Conservation (phyloP, 1,140 invertebrate genomes). For the Coenobita brevimanus region DNA sequence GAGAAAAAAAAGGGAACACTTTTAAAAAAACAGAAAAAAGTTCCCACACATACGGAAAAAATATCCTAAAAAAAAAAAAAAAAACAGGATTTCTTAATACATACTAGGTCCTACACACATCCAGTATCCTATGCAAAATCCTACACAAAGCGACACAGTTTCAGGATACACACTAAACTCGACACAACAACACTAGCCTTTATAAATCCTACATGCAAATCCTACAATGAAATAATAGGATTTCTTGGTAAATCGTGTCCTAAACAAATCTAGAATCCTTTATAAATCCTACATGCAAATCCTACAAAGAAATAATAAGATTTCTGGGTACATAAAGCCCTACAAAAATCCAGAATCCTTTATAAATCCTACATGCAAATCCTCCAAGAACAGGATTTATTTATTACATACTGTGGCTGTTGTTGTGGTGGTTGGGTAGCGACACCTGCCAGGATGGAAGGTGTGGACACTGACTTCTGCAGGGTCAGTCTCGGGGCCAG, state of each 20-base stretch:
- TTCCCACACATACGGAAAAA: not conserved
- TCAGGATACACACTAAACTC: too few species aligned
- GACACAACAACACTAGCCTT: too few species aligned
- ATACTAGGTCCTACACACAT: not conserved
- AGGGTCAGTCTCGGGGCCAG: constrained; percentile 47
- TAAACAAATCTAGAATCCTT: not conserved
- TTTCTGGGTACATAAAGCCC: not conserved
- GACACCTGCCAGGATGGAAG: constrained; percentile 53
- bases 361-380: not conserved
- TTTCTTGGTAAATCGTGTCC: not conserved
- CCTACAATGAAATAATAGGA: too few species aligned
- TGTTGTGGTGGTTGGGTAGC: constrained; percentile 36
- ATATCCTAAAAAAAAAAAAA: not conserved
- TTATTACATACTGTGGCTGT: constrained; percentile 51
- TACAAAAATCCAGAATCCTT: not conserved
- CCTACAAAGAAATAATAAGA: too few species aligned
- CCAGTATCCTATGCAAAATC: too few species aligned
- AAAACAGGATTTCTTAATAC: too few species aligned
- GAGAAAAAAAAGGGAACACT: constrained; percentile 7
- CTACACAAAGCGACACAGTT: too few species aligned
- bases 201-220: too few species aligned
- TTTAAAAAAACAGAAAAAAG: not conserved
- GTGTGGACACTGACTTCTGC: constrained; percentile 62
- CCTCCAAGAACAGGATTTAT: not conserved
- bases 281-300: too few species aligned